Base-by-base conservation (phyloP, 2,888 invertebrate genomes). In the Ichneumoninae sp. region DNA sequence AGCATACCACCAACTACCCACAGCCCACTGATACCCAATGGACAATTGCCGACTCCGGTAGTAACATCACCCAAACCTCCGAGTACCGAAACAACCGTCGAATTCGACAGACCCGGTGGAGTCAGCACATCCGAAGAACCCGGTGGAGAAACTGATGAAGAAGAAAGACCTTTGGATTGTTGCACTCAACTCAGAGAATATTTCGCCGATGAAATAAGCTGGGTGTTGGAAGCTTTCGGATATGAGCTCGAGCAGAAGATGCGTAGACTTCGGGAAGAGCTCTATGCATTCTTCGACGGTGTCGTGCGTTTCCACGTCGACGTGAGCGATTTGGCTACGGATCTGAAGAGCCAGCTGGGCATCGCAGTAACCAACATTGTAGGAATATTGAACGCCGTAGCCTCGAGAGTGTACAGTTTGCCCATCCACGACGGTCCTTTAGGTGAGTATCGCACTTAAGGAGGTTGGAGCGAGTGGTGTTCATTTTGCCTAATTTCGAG, bases 301-400 rank as follows among this genome's bases (percentile, higher is more conserved):
- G 60, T 63, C 13, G 10, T 63, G 13, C 60, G 60, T 33, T 63
- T 63, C 60, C 60, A 63, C 33, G n/a, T 63, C 26, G 60, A 63
- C 33, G 60, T 63, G 13, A 63, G 16, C 60, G 16, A 33, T 63
- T 33, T 33, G 4, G 60, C 60, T 8, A 16, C 26, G 16, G 6
- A 33, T 2, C 30, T 63, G 60, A 63, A 30, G 33, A 16, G 6
- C n/a, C 60, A 63, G 60, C 1, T 63, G 6, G 16, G 30, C 13
- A 4, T 63, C 3, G 60, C 7, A 16, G 33, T 33, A n/a, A n/a
- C 33, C 30, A 30, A 30, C 3, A 16, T 33, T 7, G n/a, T 63
- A 3, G 16, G 16, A 1, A 1, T 30, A 33, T 30, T 63, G 16
- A 63, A 63, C n/a, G 30, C 16, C 2, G 3, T 63, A 16, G 6